Evolutionary conservation across 2,797 vertebrate species (phyloP).

Genomic region (Onychomys leucogaster): DNA sequence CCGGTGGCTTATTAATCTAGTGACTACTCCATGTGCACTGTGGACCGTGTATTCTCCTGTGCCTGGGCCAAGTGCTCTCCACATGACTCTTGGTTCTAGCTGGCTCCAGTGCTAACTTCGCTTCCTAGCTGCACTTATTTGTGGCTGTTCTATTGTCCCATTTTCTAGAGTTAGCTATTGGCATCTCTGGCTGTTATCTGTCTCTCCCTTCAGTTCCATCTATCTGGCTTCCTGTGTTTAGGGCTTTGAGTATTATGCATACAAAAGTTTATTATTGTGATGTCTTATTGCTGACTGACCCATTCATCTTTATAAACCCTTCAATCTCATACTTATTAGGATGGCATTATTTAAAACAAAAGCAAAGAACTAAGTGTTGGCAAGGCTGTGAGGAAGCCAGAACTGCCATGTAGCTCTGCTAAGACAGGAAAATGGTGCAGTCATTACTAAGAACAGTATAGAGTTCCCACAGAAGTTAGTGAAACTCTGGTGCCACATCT

Average conservation of each 20-base stretch:
- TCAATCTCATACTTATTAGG: too few relatives aligned
- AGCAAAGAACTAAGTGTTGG: too few relatives aligned
- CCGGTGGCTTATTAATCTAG: background rate
- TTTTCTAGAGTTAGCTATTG: background rate
- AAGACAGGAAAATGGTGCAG: background rate
- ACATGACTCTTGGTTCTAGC: background rate
- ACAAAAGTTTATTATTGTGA: background rate
- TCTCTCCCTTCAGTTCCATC: background rate
- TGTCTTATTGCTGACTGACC: background rate
- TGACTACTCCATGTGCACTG: background rate
- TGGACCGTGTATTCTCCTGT: background rate
- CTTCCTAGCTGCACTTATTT: background rate
- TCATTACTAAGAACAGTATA: background rate
- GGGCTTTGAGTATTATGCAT: background rate
- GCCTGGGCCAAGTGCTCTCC: background rate
- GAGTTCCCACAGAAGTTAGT: background rate
- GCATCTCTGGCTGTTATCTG: background rate
- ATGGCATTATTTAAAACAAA: too few relatives aligned
- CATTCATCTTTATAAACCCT: background rate
- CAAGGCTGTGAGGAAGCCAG: background rate
- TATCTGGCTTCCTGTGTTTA: background rate
- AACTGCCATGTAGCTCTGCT: background rate
- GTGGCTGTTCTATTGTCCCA: background rate
- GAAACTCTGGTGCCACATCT: background rate
- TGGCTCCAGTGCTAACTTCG: background rate